Percentiles rank a stretch among this genome's conserved stretches.
These are phyloP conservation scores for Gadus chalcogrammus DNA, from an alignment of 2,113 vertebrate genomes.

Conservation along the genomic window DNA sequence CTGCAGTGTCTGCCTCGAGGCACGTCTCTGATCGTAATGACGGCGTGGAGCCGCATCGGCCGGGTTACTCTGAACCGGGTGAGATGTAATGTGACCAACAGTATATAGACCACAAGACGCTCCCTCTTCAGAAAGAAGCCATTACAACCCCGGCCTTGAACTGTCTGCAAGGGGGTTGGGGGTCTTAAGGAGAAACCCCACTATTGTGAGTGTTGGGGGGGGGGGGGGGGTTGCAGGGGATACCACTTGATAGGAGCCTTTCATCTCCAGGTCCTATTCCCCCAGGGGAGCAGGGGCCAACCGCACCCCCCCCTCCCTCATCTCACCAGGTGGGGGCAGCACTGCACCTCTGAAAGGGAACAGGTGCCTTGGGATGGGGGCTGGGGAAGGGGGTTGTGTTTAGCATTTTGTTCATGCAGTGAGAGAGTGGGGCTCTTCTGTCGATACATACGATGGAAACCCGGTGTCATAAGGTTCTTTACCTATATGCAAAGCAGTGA, in stretches of 20 bases:
- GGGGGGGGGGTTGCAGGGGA: constrained; percentile 2
- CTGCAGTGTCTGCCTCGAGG: too few relatives aligned
- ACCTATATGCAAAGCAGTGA: constrained; percentile 37
- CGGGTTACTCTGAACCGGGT: too few relatives aligned
- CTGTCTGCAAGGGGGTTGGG: constrained; percentile 17
- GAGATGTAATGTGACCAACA: too few relatives aligned
- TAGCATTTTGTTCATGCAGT: constrained; percentile 17
- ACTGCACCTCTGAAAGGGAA: constrained; percentile 31
- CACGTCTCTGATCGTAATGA: too few relatives aligned
- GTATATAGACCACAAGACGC: too few relatives aligned
- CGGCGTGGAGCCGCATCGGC: too few relatives aligned
- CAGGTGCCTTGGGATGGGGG: constrained; percentile 14
- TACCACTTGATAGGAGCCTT: constrained; percentile 44
- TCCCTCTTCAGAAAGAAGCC: constrained; percentile 38
- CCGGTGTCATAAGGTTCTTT: constrained; percentile 32
- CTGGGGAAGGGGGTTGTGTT: not conserved
- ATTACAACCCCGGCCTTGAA: constrained; percentile 40
- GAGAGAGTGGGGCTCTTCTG: constrained; percentile 2
- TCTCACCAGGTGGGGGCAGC: constrained; percentile 51
- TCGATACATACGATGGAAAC: constrained; percentile 27
- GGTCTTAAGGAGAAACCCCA: constrained; percentile 31
- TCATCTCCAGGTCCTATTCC: constrained; percentile 56
- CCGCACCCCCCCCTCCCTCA: constrained; percentile 33
- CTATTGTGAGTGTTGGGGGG: constrained; percentile 34
- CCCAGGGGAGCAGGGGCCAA: constrained; percentile 47